Base-by-base conservation (phyloP, 2,113 vertebrate species). In the Sphaerodactylus townsendi region DNA sequence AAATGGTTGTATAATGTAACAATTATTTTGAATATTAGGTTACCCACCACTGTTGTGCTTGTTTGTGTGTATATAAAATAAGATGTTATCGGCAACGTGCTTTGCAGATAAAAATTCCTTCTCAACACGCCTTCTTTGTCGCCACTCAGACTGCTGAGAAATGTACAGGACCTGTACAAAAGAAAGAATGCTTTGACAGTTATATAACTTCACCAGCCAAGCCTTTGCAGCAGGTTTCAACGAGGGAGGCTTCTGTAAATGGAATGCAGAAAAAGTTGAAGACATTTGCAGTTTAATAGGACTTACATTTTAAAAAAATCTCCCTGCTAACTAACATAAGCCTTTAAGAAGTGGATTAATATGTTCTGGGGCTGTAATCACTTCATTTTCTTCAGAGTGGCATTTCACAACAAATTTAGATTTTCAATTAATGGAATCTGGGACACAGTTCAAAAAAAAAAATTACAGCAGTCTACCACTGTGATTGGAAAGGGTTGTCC, bases 401-500 rank as follows among this genome's bases (percentile, higher is more conserved):
- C 69, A 71, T 87, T 93, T 91, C 85, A 10, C 77, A 89, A 84
- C 86, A 85, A 90, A 88, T 74, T 82, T 80, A 88, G 85, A 44
- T 82, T 89, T 81, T 92, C 62, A 77, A 80, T 93, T 89, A 92
- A 76, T 75, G 86, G 84, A 91, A 93, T 91, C 87, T 88, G 85
- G 86, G 81, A 85, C 86, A 59, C 86, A 66, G 87, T 89, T 91
- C 76, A 14, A 48, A 30, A 50, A 30, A 50, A 50, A 81, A 73
- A 76, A 78, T 79, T 88, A 86, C 2, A 3, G 71, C 33, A 92
- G 90, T 73, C 15, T 15, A 73, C 37, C 73, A 64, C 50, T 70
- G 83, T 56, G 72, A 56, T 93, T 88, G 88, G 30, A 6, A 80
- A 76, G 70, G 33, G 78, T 30, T 17, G 25, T 41, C 28, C 76